A percentile compares a stretch with the other conserved stretches of the same genome.
Conservation (phyloP, 2,113 vertebrate species). For the Aegithalos caudatus region DNA sequence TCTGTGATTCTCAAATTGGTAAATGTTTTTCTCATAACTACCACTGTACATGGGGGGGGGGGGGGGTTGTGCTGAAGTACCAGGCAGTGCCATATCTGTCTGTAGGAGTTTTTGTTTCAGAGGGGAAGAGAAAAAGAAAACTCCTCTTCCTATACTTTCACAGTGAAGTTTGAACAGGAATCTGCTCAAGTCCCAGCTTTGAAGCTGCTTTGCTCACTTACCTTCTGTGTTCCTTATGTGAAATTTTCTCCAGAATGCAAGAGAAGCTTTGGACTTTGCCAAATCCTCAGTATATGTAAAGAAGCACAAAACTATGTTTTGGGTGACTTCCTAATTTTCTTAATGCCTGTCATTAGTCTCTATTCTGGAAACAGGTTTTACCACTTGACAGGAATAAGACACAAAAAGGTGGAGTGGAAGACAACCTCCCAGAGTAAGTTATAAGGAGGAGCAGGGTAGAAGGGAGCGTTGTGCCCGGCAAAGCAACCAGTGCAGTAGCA, state of each 20-base stretch:
- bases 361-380: background rate
- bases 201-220: background rate
- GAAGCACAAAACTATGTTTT: background rate
- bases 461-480: fast-evolving
- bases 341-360: background rate
- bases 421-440: background rate
- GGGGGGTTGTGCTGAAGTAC: background rate
- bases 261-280: background rate
- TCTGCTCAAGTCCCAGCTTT: background rate
- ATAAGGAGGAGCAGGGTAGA: background rate
- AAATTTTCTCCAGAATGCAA: background rate
- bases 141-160: background rate
- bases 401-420: background rate
- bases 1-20: background rate
- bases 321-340: background rate
- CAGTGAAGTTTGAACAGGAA: background rate
- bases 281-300: background rate
- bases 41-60: background rate
- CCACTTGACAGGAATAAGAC: background rate
- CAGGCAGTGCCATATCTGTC: background rate
- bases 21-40: background rate
- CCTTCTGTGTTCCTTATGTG: background rate
- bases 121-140: background rate
- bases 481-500: background rate
- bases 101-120: background rate